Evolutionary conservation across 2,797 vertebrate species (phyloP), one percentile per base, ranked within the genome.

Genomic region (Chelon labrosus): DNA sequence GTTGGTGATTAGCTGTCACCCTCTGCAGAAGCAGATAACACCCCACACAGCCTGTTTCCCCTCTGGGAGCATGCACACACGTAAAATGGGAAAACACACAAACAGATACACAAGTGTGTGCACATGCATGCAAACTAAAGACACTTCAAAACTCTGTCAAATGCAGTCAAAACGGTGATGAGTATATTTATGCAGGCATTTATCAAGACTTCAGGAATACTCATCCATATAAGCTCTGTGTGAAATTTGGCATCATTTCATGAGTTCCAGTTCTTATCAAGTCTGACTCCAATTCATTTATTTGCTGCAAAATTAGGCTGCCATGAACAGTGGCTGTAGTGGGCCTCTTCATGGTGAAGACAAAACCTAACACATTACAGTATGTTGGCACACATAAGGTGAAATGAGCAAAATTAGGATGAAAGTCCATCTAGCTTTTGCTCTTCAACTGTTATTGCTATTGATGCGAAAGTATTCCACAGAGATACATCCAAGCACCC

Each of bases 1-100:
- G 85, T 86, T 87, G 90, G 93, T 94, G 93, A 95, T 95, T 94
- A 94, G 91, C 93, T 93, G 92, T 94, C 94, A 94, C 90, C 86
- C 88, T 92, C 92, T 91, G 89, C 87, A 93, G 89, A 92, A 88
- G 91, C 86, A 92, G 92, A 94, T 93, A 93, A 93, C 93, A 93
- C 92, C 89, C 89, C 88, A 89, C 91, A 93, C 85, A 90, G 91
- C 82, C 88, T 88, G 91, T 88, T 91, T 89, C 89, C 87, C 87
- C 90, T 91, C 83, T 88, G 90, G 90, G 89, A 91, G 86, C 84
- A 84, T 77, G 89, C 89, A 89, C 83, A 85, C 83, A 88, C 84
- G 82, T 85, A 86, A 86, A 89, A 89, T 78, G 85, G 86, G 54
- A 58, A 82, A 89, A 81, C 76, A 84, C 85, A 89, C 88, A 87